Evolutionary conservation across 1,140 invertebrate species (phyloP), one percentile per base, ranked within the genome.

Genomic region (Coenobita brevimanus): DNA sequence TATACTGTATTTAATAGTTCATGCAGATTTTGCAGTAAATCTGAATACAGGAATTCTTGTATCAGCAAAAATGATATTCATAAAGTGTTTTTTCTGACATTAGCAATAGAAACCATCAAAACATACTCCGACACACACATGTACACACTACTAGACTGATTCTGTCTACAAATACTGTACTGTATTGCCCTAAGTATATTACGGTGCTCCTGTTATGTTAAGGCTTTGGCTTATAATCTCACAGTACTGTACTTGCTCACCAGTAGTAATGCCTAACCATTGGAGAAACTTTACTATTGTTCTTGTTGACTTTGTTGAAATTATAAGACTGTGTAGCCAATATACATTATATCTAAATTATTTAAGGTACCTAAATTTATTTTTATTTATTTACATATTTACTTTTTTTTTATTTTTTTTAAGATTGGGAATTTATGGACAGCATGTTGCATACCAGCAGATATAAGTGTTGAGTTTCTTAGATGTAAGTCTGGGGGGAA

Each of bases 281-380:
- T 83, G 81, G 81, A 83, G 81, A 83, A 83, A 36, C 41, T 71
- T 54, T 83, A 81, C 43, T 83, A 64, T 54, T 83, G 81, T 83
- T 83, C 81, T 67, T 83, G 67, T 83, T 83, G 69, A 73, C 46
- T 83, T 83, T 83, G 81, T 83, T 83, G 81, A 83, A 73, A 83
- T 64, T 83, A 64, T 73, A 83, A 73, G 46, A 50, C 24, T 73
- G 36, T 83, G 46, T 83, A 73, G 64, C 54, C 50, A 43, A 81
- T 60, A 71, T 33, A 50, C 46, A 8, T 6, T 76, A 43, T 76
- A 46, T 83, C 64, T 73, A 83, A 73, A 73, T 83, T 83, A 83
- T 83, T 73, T 36, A 71, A 83, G 81, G 64, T 83, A 83, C 81
- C 73, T 83, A 83, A 83, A 83, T 46, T 57, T 80, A 27, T 41